Base-by-base conservation (phyloP, 1,140 invertebrate genomes). In the Neodiprion virginianus region DNA sequence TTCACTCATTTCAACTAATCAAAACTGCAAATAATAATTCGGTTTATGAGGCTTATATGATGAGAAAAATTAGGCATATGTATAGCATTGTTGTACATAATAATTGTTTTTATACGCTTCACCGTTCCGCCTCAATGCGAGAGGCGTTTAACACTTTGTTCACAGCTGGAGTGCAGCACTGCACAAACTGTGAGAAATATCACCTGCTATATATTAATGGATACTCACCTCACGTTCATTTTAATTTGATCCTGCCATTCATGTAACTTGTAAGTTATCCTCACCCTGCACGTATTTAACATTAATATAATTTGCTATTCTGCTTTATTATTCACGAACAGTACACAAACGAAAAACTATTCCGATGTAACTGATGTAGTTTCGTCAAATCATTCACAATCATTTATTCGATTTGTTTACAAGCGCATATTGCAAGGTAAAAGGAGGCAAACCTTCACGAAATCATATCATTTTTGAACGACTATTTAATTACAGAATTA, bases 81-180 rank as follows among this genome's bases (percentile, higher is more conserved):
- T 17, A 61, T 61, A 61, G 5, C 53, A 14, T 61, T 8, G 53
- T 17, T 61, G 53, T 61, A 61, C 8, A 61, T 61, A 61, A 61
- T 5, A 61, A 61, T 14, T 14, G n/a, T 61, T 8, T 14, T 14
- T 8, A 12, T 61, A 17, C 53, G 53, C 53, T 61, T 61, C 53
- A 17, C n/a, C 53, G 8, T 17, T 61, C n/a, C n/a, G n/a, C 53
- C 53, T 61, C 53, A 61, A 61, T 61, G 8, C 53, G 77, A 80
- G 80, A 80, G 83, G 83, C 85, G 82, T 77, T 78, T 84, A 86
- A 87, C 82, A 85, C 85, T 84, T 85, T 86, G 82, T 87, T 85
- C 84, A 84, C 82, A 88, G 84, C 83, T 84, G 82, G 82, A 83
- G 82, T 85, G 82, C 83, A 74, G 85, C 82, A 86, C 84, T 87